Evolutionary conservation across 1,140 invertebrate species (phyloP).

Genomic region (Drosophila bipectinata): DNA sequence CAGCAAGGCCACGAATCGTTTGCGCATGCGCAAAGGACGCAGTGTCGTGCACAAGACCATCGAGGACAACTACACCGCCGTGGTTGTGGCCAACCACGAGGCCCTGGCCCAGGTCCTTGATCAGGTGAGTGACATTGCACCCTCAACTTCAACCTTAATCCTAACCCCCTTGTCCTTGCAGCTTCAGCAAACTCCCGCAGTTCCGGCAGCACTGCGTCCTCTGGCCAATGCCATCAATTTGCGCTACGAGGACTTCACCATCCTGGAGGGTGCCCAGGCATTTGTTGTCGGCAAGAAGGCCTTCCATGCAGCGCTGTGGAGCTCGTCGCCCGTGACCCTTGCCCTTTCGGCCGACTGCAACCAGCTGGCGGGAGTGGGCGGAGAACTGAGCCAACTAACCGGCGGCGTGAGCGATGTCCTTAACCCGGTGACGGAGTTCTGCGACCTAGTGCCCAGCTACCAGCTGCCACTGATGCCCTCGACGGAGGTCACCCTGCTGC

Average conservation of each 20-base stretch:
- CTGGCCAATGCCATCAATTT: conserved; percentile 89
- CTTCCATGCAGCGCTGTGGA: conserved; percentile 90
- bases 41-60: conserved; percentile 92
- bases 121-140: conserved; percentile 86
- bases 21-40: conserved; percentile 90
- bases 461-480: conserved; percentile 84
- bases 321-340: conserved; percentile 87
- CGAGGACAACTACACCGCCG: conserved; percentile 94
- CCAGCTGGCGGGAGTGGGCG: conserved; percentile 84
- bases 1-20: conserved; percentile 85
- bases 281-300: conserved; percentile 88
- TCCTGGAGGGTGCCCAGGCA: conserved; percentile 85
- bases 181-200: conserved; percentile 88
- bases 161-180: conserved; percentile 66
- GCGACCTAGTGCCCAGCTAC: conserved; percentile 89
- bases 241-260: conserved; percentile 88
- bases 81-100: conserved; percentile 94
- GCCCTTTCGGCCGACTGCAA: conserved; percentile 88
- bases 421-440: conserved; percentile 90
- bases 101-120: conserved; percentile 93
- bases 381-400: conserved; percentile 84
- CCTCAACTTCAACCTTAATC: neutral
- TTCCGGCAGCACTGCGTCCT: conserved; percentile 87
- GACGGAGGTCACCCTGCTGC: conserved; percentile 85
- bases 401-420: conserved; percentile 84